A percentile compares a stretch with the other conserved stretches of the same genome.
Conservation (phyloP, 1,140 invertebrate species). For the Diorhabda carinulata region DNA sequence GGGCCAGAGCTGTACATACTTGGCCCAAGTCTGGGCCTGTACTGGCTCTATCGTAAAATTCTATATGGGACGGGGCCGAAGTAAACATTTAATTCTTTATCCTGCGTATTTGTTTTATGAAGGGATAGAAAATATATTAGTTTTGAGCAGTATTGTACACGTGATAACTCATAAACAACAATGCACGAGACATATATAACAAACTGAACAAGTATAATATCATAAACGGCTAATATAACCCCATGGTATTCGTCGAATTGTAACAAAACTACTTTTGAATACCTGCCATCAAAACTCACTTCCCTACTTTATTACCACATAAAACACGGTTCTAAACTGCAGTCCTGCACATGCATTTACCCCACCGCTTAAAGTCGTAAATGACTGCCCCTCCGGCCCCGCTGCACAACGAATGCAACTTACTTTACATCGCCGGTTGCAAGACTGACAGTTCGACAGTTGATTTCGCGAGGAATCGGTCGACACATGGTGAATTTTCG, state of each 20-base stretch:
- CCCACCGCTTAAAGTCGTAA: conserved; percentile 45
- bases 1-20: too few relatives aligned
- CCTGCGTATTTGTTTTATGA: too few relatives aligned
- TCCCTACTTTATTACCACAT: conserved; percentile 45
- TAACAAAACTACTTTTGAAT: conserved; percentile 40
- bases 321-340: conserved; percentile 46
- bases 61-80: too few relatives aligned
- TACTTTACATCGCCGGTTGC: conserved; percentile 40
- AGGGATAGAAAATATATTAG: too few relatives aligned
- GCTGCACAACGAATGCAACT: conserved; percentile 40
- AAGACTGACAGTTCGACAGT: conserved; percentile 45
- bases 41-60: too few relatives aligned
- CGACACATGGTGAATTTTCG: conserved; percentile 11
- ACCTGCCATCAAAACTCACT: conserved; percentile 45
- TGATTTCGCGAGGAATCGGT: conserved; percentile 32
- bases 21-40: too few relatives aligned
- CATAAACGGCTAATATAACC: conserved; percentile 40
- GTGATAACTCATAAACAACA: conserved; percentile 33
- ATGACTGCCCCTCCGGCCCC: conserved; percentile 41
- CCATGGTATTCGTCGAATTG: conserved; percentile 37
- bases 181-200: conserved; percentile 33
- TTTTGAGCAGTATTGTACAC: too few relatives aligned
- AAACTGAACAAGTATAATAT: conserved; percentile 37
- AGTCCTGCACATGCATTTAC: conserved; percentile 46
- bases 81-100: too few relatives aligned